Evolutionary conservation across 1,140 invertebrate genomes (phyloP), one percentile per base, ranked within the genome.

Genomic region (Drosophila parvula): DNA sequence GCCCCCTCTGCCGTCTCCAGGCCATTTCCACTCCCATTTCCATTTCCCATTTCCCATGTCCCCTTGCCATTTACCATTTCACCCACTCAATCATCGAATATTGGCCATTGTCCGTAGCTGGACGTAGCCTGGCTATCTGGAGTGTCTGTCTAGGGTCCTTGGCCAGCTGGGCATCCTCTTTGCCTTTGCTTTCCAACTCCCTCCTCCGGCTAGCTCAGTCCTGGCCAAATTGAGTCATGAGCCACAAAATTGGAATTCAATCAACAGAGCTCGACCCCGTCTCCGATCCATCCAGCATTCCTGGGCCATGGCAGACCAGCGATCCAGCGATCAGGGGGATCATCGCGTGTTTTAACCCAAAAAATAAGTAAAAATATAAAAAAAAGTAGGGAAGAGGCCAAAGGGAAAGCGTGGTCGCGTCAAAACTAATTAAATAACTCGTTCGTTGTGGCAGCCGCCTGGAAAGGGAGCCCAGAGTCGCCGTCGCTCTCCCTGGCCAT

Each of bases 341-440:
- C 58, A 44, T 9, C 34, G 44, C 36, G 16, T 38, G 43, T 28
- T 22, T 41, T 44, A 14, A 7, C 10, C 32, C n/a, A 14, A 48
- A 40, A n/a, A 28, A 38, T 5, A 11, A 27, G 12, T 28, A n/a
- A 11, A 6, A 40, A 47, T 10, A 56, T 40, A 55, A 55, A 36
- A 14, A 22, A 18, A 36, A n/a, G 30, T 11, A 30, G 34, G 53
- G 30, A 10, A 28, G 27, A 44, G 34, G 40, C 51, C 8, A 60
- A 56, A 40, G 59, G 59, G 45, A 75, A 64, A 74, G 68, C 74
- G 60, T 16, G 10, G 47, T 18, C 68, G 79, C 83, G 81, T 88
- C 84, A 89, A 88, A 89, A 78, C 68, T 89, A 89, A 89, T 88
- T 88, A 88, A 88, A 88, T 83, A 88, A 88, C 80, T 78, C 84